A percentile compares a stretch with the other conserved stretches of the same genome.
These are phyloP conservation scores for Omphaloscelis lunosa DNA, from an alignment of 2,888 invertebrate species.

Conservation along the genomic window DNA sequence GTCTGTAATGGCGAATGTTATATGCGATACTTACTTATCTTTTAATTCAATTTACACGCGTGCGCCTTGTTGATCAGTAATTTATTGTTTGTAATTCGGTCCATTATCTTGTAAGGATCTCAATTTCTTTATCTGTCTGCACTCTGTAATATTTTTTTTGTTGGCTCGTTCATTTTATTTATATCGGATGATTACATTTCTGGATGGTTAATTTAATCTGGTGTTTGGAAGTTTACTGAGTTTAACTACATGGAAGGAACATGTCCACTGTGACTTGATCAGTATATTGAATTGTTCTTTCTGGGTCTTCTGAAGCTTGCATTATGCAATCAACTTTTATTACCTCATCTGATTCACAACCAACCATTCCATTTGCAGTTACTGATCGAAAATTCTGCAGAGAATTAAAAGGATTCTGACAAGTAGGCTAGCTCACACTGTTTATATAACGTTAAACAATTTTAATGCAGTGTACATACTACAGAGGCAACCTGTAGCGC, in stretches of 20 bases:
- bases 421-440: constrained; percentile 19
- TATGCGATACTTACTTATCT: constrained; percentile 80
- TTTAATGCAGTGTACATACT: constrained; percentile 72
- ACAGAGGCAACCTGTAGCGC: constrained; percentile 66
- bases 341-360: neutral
- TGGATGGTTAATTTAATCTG: constrained; percentile 5
- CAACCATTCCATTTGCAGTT: neutral
- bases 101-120: constrained; percentile 81
- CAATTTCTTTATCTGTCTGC: constrained; percentile 81
- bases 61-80: constrained; percentile 81
- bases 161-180: constrained; percentile 38
- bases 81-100: constrained; percentile 82
- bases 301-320: neutral
- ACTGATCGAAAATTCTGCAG: neutral
- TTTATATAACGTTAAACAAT: constrained; percentile 61
- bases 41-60: constrained; percentile 87
- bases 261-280: neutral
- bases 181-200: constrained; percentile 8
- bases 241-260: neutral
- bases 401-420: constrained; percentile 21
- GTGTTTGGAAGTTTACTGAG: neutral
- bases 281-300: neutral
- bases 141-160: constrained; percentile 62
- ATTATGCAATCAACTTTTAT: neutral
- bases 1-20: constrained; percentile 81